Evolutionary conservation across 2,888 invertebrate genomes (phyloP), one percentile per base, ranked within the genome.

Genomic region (Pedicia rivosa): DNA sequence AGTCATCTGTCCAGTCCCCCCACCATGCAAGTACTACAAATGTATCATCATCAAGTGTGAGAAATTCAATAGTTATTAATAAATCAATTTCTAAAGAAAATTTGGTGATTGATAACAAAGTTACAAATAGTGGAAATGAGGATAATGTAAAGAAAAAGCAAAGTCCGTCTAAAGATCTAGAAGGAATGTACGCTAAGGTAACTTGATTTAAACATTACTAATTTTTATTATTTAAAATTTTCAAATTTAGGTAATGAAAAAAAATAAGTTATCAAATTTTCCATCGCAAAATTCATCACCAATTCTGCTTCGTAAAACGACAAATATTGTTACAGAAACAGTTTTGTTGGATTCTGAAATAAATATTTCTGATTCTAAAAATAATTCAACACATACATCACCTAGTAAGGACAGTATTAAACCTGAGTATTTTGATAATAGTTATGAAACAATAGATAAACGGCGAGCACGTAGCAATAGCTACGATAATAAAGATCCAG

Each of bases 181-280:
- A 87, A 48, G 86, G 84, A 49, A 81, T 88, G 76, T 88, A 88
- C 56, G 87, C 87, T 2, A 88, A 87, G 64, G 87, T 87, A 14
- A 70, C 74, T 22, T 6, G 27, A n/a, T 35, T 14, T 26, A 13
- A 9, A 10, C 3, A 16, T 30, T 30, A 10, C 12, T 14, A 6
- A 19, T 4, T 16, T 30, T 20, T n/a, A 20, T 20, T 20, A 31
- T 3, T 29, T 1, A 8, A 15, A 5, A 28, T 35, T 17, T 29
- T 31, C n/a, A n/a, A n/a, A n/a, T 42, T 3, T 34, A 60, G 60
- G 61, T 62, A 3, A 61, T 62, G 54, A 62, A 62, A 24, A 61
- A 61, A 44, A 58, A 54, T 44, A 62, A 62, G 40, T 52, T 59
- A 28, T 54, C 58, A 4, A 54, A 52, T 40, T 51, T 54, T 13